These are phyloP conservation scores for Clarias macrocephalus DNA, from an alignment of 2,113 vertebrate genomes.

Conservation along the genomic window DNA sequence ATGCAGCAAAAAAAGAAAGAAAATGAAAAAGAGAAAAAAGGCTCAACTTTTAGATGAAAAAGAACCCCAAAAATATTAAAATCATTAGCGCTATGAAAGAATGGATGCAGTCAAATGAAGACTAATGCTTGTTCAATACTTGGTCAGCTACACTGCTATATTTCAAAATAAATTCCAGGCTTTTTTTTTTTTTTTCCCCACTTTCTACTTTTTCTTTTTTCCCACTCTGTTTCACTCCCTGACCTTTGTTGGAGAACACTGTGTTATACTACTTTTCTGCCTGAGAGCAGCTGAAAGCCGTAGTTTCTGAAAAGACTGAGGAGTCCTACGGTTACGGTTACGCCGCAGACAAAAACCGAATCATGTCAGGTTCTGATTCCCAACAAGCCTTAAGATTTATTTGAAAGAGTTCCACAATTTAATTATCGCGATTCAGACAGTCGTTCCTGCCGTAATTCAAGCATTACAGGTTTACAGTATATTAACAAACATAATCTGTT, in stretches of 20 bases:
- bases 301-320: background rate
- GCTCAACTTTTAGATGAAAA: background rate
- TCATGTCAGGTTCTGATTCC: background rate
- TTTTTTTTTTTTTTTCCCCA: background rate
- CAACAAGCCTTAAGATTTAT: background rate
- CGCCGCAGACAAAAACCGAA: conserved; percentile 6
- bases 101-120: background rate
- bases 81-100: background rate
- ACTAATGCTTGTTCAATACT: background rate
- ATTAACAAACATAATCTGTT: no score
- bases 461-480: background rate
- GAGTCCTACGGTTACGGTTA: background rate
- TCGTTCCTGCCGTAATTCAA: background rate
- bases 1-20: no score
- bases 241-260: conserved; percentile 20
- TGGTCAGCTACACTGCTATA: background rate
- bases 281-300: background rate
- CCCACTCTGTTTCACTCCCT: background rate
- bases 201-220: background rate
- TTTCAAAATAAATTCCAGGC: background rate
- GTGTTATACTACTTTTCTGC: conserved; percentile 11
- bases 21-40: background rate
- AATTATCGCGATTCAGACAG: background rate
- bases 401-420: background rate
- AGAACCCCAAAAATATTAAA: background rate